Percentiles rank a stretch among this genome's conserved stretches.
Conservation (phyloP, 1,140 invertebrate genomes). For the Bemisia tabaci region DNA sequence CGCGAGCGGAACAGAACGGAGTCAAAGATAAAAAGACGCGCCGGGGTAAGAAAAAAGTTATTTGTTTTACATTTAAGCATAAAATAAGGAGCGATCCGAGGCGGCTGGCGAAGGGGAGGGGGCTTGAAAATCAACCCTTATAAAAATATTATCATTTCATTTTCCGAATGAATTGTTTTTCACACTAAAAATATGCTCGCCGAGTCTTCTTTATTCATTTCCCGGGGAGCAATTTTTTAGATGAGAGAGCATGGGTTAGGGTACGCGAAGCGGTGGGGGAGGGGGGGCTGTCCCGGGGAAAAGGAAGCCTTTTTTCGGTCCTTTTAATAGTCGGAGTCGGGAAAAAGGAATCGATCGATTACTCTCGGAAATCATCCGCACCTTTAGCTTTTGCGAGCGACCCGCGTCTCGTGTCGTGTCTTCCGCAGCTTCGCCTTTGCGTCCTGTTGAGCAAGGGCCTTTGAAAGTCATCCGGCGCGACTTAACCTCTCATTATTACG, state of each 20-base stretch:
- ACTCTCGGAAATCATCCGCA: neutral
- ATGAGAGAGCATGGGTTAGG: neutral
- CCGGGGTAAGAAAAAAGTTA: neutral
- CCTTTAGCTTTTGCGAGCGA: too few relatives aligned
- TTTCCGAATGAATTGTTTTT: neutral
- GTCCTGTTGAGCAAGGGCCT: too few relatives aligned
- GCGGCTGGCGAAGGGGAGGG: neutral
- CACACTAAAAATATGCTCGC: neutral
- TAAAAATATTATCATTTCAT: constrained; percentile 1
- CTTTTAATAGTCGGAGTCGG: neutral
- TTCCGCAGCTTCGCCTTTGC: too few relatives aligned
- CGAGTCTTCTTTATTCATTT: neutral
- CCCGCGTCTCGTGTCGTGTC: too few relatives aligned
- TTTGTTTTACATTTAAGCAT: neutral
- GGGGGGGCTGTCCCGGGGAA: too few relatives aligned
- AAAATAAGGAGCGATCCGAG: neutral
- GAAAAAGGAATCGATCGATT: neutral
- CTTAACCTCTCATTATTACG: too few relatives aligned
- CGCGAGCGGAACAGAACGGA: neutral
- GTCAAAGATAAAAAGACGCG: neutral
- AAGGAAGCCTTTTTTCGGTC: neutral
- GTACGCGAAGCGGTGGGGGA: neutral
- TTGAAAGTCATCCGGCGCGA: too few relatives aligned
- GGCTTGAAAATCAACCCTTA: neutral
- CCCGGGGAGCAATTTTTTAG: neutral